Evolutionary conservation across 2,797 vertebrate species (phyloP).

Genomic region (Lutjanus campechanus): DNA sequence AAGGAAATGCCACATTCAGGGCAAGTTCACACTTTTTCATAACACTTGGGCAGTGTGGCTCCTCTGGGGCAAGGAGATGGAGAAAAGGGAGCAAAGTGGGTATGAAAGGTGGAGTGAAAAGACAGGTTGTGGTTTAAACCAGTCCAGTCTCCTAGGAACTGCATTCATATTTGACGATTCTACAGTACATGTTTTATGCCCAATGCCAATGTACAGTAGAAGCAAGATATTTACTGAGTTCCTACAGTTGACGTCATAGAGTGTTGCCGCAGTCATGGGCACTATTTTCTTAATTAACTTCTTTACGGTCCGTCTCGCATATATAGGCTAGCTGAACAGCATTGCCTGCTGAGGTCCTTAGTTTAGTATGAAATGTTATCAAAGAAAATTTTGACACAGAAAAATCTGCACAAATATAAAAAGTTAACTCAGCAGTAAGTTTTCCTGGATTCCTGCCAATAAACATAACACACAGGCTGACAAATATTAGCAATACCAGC

Average conservation of each 20-base stretch:
- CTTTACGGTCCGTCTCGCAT: neutral
- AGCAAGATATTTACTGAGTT: slow-evolving; percentile 16
- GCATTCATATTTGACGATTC: slow-evolving; percentile 45
- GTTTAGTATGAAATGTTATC: neutral
- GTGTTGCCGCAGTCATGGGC: neutral
- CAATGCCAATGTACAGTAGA: slow-evolving; percentile 9
- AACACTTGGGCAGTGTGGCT: slow-evolving; percentile 68
- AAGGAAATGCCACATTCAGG: slow-evolving; percentile 74
- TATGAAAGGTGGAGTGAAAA: slow-evolving; percentile 43
- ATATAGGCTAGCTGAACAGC: neutral
- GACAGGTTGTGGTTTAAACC: slow-evolving; percentile 46
- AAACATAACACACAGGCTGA: neutral
- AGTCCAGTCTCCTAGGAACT: slow-evolving; percentile 19
- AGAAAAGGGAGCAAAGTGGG: slow-evolving; percentile 52
- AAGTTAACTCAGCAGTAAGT: neutral
- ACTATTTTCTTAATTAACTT: slow-evolving; percentile 7
- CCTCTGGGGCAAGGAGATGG: slow-evolving; percentile 61
- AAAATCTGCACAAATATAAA: neutral
- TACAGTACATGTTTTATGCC: slow-evolving; percentile 33
- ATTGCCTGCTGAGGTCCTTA: slow-evolving; percentile 4
- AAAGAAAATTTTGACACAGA: neutral
- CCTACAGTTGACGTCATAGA: slow-evolving; percentile 15
- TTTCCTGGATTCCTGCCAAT: neutral
- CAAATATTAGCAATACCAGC: neutral
- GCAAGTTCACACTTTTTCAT: slow-evolving; percentile 78